phyloP scores from a whole-genome alignment of 2,113 vertebrate genomes.

The Anolis sagrei region DNA sequence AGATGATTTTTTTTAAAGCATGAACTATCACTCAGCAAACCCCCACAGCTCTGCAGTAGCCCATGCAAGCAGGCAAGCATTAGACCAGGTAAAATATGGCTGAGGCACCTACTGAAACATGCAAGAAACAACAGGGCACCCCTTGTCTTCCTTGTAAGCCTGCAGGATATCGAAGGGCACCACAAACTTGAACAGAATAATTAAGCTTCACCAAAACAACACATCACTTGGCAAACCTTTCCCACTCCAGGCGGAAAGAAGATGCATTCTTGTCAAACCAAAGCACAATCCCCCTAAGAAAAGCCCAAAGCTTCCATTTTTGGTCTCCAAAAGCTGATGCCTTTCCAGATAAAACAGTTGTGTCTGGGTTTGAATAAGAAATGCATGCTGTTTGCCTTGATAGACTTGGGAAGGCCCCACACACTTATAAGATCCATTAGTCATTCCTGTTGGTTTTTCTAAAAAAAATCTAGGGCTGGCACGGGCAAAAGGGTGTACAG shows the following conservation, averaged over 20 bases:
- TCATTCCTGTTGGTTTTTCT: background rate
- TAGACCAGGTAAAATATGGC: slow-evolving; percentile 47
- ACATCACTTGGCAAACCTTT: background rate
- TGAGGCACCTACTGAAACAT: slow-evolving; percentile 63
- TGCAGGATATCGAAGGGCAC: slow-evolving; percentile 47
- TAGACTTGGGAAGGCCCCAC: background rate
- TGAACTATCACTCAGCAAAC: slow-evolving; percentile 51
- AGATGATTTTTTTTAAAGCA: slow-evolving; percentile 47
- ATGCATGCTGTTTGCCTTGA: background rate
- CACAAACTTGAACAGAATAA: slow-evolving; percentile 17
- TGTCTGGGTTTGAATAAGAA: background rate
- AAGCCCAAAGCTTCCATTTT: background rate
- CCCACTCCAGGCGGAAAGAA: background rate
- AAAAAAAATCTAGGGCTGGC: background rate
- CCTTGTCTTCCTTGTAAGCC: slow-evolving; percentile 14
- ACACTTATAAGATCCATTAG: background rate
- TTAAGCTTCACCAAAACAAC: background rate
- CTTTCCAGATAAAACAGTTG: background rate
- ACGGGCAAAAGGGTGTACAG: background rate
- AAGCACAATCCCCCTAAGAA: background rate
- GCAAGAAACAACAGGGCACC: slow-evolving; percentile 47
- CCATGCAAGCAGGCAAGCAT: slow-evolving; percentile 66
- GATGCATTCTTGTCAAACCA: background rate
- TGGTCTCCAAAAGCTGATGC: background rate
- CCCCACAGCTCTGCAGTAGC: slow-evolving; percentile 59